phyloP scores from a whole-genome alignment of 2,797 vertebrate genomes.

The Melanotaenia nigrans region DNA sequence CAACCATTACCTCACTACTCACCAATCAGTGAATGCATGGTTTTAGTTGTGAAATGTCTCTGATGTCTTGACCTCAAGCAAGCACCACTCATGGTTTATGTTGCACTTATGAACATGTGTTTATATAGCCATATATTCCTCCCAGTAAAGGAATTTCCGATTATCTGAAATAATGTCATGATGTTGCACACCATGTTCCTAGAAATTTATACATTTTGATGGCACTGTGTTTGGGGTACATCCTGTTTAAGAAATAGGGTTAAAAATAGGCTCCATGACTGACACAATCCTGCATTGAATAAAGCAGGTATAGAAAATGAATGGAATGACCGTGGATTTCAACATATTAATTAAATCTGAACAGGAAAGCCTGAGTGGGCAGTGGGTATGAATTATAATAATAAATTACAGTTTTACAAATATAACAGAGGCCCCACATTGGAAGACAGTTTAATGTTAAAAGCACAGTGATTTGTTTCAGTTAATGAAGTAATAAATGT shows the following conservation, averaged over 20 bases:
- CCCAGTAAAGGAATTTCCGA: slow-evolving; percentile 54
- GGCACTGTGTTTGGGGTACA: too few relatives aligned
- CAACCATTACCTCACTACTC: slow-evolving; percentile 62
- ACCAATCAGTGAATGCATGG: slow-evolving; percentile 77
- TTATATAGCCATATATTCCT: slow-evolving; percentile 38
- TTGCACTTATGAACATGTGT: slow-evolving; percentile 23
- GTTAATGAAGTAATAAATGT: background rate
- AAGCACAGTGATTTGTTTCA: background rate
- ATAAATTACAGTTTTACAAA: background rate
- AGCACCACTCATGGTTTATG: slow-evolving; percentile 41
- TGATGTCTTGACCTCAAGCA: slow-evolving; percentile 55
- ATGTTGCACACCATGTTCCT: slow-evolving; percentile 17
- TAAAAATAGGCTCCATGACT: too few relatives aligned
- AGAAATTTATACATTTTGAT: background rate
- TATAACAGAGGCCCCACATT: background rate
- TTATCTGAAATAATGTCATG: background rate
- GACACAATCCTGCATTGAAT: background rate
- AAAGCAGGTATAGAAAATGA: background rate
- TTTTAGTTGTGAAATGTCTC: slow-evolving; percentile 43
- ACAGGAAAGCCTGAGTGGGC: background rate
- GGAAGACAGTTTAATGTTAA: background rate
- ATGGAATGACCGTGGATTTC: background rate
- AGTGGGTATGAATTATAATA: background rate
- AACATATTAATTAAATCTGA: background rate
- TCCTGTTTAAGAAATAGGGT: too few relatives aligned